Base-by-base conservation (phyloP, 2,888 invertebrate species). In the Odontothrips loti region DNA sequence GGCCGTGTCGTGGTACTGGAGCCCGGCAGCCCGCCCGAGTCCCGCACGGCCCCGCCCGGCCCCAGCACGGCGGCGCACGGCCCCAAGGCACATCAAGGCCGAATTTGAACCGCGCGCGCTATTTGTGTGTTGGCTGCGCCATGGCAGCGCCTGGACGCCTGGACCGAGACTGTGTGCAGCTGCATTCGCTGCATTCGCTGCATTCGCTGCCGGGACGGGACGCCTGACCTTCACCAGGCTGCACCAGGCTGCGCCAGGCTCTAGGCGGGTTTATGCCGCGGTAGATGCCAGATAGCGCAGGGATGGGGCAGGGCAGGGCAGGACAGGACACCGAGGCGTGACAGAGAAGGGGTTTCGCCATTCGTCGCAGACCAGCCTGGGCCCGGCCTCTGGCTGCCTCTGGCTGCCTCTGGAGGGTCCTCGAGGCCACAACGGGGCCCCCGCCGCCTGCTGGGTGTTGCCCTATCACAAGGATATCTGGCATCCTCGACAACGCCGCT, bases 391-490 rank as follows among this genome's bases (percentile, higher is more conserved):
- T 43, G 34, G 34, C 34, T 43, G 34, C 34, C 34, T 43, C 34
- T 6, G 34, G 34, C 34, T 43, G 34, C 34, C 34, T 2, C 23
- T 68, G 68, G 23, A 3, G 8, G 68, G n/a, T 68, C 23, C 68
- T 6, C 68, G 68, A 68, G 58, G 58, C 58, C 58, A 58, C 58
- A 58, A 58, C 58, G 58, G 20, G 15, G 51, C 51, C 20, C 15
- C 58, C 17, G 58, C 20, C 58, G 58, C 58, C 51, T 3, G 51
- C 23, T 75, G 68, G 68, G 68, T 75, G 68, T 75, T 10, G 68
- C 68, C 68, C 68, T 75, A 75, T 75, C 68, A 12, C 68, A 27
- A 75, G 68, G 27, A 75, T 75, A 75, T 75, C 68, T 75, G 68
- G 23, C 68, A 75, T 75, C 68, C 68, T 75, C 68, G 20, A 17